Percentiles rank a stretch among this genome's conserved stretches.
Evolutionary conservation across 2,888 invertebrate species (phyloP).

Genomic region (Leucania comma): DNA sequence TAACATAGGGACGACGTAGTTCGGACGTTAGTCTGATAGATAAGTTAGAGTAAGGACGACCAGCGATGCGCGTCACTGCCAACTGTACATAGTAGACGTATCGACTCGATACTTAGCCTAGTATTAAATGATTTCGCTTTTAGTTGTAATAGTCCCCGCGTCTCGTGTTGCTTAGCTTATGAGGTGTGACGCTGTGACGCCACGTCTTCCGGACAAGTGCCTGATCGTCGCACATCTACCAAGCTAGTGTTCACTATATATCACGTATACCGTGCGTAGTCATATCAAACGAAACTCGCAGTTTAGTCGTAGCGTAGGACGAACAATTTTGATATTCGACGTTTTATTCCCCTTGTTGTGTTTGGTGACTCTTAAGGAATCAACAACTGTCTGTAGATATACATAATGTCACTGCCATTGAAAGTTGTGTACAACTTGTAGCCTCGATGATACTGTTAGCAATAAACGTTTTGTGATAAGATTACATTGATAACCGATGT

Average conservation of each 20-base stretch:
- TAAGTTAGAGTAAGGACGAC: conserved; percentile 78
- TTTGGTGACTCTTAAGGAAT: conserved; percentile 75
- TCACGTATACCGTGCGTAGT: conserved; percentile 78
- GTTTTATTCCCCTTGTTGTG: conserved; percentile 70
- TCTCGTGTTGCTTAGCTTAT: conserved; percentile 65
- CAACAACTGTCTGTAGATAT: conserved; percentile 78
- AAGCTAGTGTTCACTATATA: conserved; percentile 82
- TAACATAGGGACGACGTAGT: conserved; percentile 72
- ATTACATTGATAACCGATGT: conserved; percentile 71
- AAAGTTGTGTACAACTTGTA: conserved; percentile 57
- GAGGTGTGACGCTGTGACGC: conserved; percentile 58
- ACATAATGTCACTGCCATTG: conserved; percentile 73
- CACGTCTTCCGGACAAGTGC: conserved; percentile 77
- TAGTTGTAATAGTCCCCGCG: conserved; percentile 70
- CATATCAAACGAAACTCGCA: conserved; percentile 82
- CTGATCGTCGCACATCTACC: conserved; percentile 70
- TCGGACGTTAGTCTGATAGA: conserved; percentile 79
- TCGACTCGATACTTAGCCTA: conserved; percentile 68
- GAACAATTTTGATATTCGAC: conserved; percentile 77
- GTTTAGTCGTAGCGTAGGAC: conserved; percentile 74
- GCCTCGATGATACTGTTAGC: conserved; percentile 82
- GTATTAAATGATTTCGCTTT: conserved; percentile 74
- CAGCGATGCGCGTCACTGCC: conserved; percentile 88
- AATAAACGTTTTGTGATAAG: conserved; percentile 88
- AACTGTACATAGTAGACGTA: conserved; percentile 85